Base-by-base conservation (phyloP, 2,113 vertebrate species). In the Carassius auratus region DNA sequence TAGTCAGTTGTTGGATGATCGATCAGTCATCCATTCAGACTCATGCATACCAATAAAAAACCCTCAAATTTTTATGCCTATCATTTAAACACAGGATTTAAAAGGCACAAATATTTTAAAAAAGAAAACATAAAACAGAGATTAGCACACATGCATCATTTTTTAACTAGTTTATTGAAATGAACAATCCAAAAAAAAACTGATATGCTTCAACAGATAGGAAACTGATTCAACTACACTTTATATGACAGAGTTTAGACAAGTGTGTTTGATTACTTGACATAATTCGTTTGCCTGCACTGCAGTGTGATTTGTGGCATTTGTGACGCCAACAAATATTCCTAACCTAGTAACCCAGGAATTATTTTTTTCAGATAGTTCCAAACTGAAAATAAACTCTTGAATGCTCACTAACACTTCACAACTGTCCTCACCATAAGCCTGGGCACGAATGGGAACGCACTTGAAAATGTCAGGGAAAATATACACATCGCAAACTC, bases 401-500 rank as follows among this genome's bases (percentile, higher is more conserved):
- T 1, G 17, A 52, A 8, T 38, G 17, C 50, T 78, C 12, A 8
- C 48, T 66, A 66, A 82, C 55, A 75, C 55, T 68, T 86, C 73
- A 86, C 69, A 83, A 82, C 79, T 77, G 52, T 21, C 55, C 80
- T 76, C 48, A 45, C 21, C 74, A 81, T 83, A 19, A 42, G 59
- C 38, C 48, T 59, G 85, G 79, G 80, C 68, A 80, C 55, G 19
- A 21, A 45, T 23, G 69, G n/a, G 57, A 66, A 77, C 4, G 50
- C 50, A 73, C 55, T 75, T 73, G 76, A 85, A 86, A 86, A 81
- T 62, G 75, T 87, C 81, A 84, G 8, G 69, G 69, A 84, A 81
- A 81, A 45, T 69, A 59, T 78, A 84, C 81, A 83, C 81, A 76
- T 82, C 3, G 13, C 33, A 76, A 30, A 50, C 30, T 76, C 73